A percentile compares a stretch with the other conserved stretches of the same genome.
Conservation (phyloP, 1,140 invertebrate species). For the Pectinophora gossypiella region DNA sequence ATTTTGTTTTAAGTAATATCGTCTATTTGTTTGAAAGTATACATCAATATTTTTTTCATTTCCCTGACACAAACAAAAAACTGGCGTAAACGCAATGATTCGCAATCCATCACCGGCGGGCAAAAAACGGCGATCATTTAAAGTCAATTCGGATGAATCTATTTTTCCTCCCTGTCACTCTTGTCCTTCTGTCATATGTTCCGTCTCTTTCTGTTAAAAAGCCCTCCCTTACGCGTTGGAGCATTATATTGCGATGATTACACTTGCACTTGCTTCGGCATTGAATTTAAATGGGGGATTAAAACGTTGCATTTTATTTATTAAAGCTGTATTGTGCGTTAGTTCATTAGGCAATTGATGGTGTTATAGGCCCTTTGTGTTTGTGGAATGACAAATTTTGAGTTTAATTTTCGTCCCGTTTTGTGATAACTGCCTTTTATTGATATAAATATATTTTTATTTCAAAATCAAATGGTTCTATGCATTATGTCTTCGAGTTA, state of each 20-base stretch:
- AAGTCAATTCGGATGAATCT: slow-evolving; percentile 66
- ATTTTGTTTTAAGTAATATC: no score
- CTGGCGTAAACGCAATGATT: slow-evolving; percentile 39
- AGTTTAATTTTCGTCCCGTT: no score
- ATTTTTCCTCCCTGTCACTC: slow-evolving; percentile 27
- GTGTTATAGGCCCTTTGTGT: no score
- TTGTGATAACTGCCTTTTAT: no score
- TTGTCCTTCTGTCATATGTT: slow-evolving; percentile 13
- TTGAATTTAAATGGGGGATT: slow-evolving; percentile 75
- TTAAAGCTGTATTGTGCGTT: slow-evolving; percentile 63
- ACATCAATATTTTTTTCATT: no score
- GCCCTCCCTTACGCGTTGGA: slow-evolving; percentile 48
- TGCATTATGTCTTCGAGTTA: no score
- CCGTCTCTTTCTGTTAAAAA: slow-evolving; percentile 47
- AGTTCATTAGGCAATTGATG: slow-evolving; percentile 66
- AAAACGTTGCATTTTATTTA: slow-evolving; percentile 67
- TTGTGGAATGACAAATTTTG: no score
- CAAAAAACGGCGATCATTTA: slow-evolving; percentile 69
- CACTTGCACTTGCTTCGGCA: slow-evolving; percentile 64
- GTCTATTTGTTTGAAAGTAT: no score
- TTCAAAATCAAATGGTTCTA: no score
- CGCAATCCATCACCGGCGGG: slow-evolving; percentile 62
- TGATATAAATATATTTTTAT: no score
- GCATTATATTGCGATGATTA: slow-evolving; percentile 74
- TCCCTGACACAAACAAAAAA: slow-evolving; percentile 8